Percentiles rank a stretch among this genome's conserved stretches.
These are phyloP conservation scores for Rhynchotus rufescens DNA, from an alignment of 2,797 vertebrate genomes.

Conservation along the genomic window DNA sequence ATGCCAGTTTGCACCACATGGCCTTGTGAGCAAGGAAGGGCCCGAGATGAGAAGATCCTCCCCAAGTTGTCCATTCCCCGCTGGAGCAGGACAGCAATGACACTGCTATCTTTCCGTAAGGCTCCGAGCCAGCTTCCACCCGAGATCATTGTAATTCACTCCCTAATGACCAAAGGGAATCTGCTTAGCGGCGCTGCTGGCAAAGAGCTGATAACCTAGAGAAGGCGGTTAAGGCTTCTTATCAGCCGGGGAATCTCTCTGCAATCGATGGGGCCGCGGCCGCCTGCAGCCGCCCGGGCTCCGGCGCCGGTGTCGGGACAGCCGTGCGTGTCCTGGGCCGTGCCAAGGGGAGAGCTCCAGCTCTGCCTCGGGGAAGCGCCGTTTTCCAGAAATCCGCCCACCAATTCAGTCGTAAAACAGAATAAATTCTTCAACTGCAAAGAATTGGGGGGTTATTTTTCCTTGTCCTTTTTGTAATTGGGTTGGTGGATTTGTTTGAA, in stretches of 20 bases:
- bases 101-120: neutral
- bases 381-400: neutral
- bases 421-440: neutral
- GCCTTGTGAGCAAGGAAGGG: neutral
- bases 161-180: neutral
- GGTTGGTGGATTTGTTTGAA: neutral
- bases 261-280: neutral
- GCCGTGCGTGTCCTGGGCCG: neutral
- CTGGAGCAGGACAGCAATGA: neutral
- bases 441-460: neutral
- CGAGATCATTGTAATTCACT: neutral
- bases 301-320: neutral
- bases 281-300: neutral
- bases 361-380: neutral
- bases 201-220: neutral
- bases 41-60: neutral
- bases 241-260: neutral
- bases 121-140: neutral
- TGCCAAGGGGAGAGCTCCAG: neutral
- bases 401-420: neutral
- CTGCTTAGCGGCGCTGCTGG: neutral
- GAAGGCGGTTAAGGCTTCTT: neutral
- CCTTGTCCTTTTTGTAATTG: neutral
- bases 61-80: neutral
- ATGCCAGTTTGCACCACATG: accelerated